Evolutionary conservation across 2,888 invertebrate genomes (phyloP).

Genomic region (Agrochola lychnidis): DNA sequence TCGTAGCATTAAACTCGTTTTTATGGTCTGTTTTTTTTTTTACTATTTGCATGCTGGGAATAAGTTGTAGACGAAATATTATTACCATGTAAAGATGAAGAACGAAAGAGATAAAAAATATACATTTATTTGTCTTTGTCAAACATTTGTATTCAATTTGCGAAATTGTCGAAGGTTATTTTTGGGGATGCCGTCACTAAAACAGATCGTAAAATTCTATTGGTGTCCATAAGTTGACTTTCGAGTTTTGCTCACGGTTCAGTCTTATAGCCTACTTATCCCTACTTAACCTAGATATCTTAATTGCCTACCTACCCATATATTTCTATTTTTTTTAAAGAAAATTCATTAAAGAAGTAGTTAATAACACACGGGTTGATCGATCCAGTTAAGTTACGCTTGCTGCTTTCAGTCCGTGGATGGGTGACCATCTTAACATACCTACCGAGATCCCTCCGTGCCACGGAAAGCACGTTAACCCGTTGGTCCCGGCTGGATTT

Average conservation of each 20-base stretch:
- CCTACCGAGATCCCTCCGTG: too few relatives aligned
- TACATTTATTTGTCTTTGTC: constrained; percentile 11
- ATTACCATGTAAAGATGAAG: constrained; percentile 34
- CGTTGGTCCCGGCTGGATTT: too few relatives aligned
- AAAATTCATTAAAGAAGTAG: too few relatives aligned
- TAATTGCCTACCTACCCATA: too few relatives aligned
- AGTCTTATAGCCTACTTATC: not conserved
- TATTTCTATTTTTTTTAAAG: too few relatives aligned
- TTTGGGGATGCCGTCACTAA: constrained; percentile 33
- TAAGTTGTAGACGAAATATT: constrained; percentile 49
- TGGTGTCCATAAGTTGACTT: not conserved
- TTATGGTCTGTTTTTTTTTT: constrained; percentile 48
- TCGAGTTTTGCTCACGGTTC: not conserved
- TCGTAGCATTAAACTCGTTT: constrained; percentile 52
- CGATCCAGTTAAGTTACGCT: too few relatives aligned
- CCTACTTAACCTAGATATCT: too few relatives aligned
- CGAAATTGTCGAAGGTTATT: constrained; percentile 25
- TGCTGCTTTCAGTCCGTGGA: too few relatives aligned
- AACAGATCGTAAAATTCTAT: constrained; percentile 9
- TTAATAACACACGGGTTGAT: too few relatives aligned
- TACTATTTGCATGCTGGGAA: constrained; percentile 48
- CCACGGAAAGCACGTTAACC: too few relatives aligned
- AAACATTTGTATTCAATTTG: constrained; percentile 31
- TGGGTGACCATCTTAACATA: too few relatives aligned
- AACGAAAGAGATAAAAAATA: not conserved